Percentiles rank a stretch among this genome's conserved stretches.
These are phyloP conservation scores for Xanthorhoe designata DNA, from an alignment of 2,888 invertebrate species.

Conservation along the genomic window DNA sequence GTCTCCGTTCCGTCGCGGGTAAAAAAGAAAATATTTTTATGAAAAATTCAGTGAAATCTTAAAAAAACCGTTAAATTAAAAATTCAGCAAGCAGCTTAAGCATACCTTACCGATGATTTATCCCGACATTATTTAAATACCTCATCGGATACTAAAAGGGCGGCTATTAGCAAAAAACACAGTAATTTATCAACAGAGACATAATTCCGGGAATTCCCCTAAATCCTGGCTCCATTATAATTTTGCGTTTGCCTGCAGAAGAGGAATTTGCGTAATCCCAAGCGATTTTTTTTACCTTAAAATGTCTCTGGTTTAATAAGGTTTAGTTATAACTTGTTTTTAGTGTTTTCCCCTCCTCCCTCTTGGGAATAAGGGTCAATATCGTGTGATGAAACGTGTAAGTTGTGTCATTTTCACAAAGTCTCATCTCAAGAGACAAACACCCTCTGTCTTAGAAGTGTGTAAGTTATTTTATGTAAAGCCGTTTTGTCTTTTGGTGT, in stretches of 20 bases:
- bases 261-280: conserved; percentile 74
- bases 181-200: conserved; percentile 79
- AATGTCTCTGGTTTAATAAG: conserved; percentile 35
- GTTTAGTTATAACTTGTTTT: conserved; percentile 25
- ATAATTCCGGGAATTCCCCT: conserved; percentile 64
- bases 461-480: too few relatives aligned
- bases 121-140: conserved; percentile 49
- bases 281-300: conserved; percentile 56
- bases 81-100: conserved; percentile 10
- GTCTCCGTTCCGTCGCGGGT: too few relatives aligned
- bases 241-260: conserved; percentile 69
- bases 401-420: too few relatives aligned
- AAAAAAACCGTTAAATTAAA: conserved; percentile 1
- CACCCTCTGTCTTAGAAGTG: too few relatives aligned
- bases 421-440: too few relatives aligned
- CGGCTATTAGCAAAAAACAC: conserved; percentile 75
- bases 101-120: conserved; percentile 40
- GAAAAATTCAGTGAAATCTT: neutral
- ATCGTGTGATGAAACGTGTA: too few relatives aligned
- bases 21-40: neutral
- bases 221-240: conserved; percentile 75
- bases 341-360: conserved; percentile 1
- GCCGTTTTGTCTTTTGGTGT: too few relatives aligned
- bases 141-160: conserved; percentile 57
- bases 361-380: neutral